Base-by-base conservation (phyloP, 2,797 vertebrate species). In the Pangasius krempfi region DNA sequence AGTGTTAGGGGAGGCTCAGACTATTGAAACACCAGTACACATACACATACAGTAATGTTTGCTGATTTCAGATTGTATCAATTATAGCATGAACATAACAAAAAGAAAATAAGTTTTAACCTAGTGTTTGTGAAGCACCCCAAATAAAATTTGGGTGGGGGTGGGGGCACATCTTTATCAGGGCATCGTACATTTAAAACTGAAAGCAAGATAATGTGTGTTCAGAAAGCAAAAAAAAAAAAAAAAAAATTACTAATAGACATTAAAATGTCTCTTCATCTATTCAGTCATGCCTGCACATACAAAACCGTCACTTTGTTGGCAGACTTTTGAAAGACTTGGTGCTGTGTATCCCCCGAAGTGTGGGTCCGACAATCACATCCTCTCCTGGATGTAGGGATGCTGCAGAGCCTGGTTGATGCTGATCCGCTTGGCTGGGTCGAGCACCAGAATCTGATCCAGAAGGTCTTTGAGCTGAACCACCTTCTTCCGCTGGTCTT, bases 331-430 rank as follows among this genome's bases (percentile, higher is more conserved):
- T 68, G 60, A 50, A 89, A 87, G 86, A 84, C 81, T 58, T 76
- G 75, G 80, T 87, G 70, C 58, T 50, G 44, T 58, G 72, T 84
- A 75, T 88, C 76, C 89, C 90, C 88, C 80, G 68, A 62, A 47
- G 88, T 87, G 22, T 90, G 81, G 88, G 76, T 64, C 86, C 88
- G 47, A 30, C 88, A 92, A 80, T 92, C 96, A 99, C 93, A 99
- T 99, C 96, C 99, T 99, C 96, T 99, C 99, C 97, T 99, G 99
- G 95, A 99, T 99, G 94, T 99, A 99, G 88, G 98, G 97, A 84
- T 99, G 99, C 95, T 99, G 98, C 92, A 99, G 97, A 90, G 99
- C 98, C 97, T 99, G 99, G 96, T 99, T 99, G 96, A 99, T 99
- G 96, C 97, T 99, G 96, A 99, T 98, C 94, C 99, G 96, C 93